Base-by-base conservation (phyloP, 2,888 invertebrate genomes). In the Amphimallon solstitiale region DNA sequence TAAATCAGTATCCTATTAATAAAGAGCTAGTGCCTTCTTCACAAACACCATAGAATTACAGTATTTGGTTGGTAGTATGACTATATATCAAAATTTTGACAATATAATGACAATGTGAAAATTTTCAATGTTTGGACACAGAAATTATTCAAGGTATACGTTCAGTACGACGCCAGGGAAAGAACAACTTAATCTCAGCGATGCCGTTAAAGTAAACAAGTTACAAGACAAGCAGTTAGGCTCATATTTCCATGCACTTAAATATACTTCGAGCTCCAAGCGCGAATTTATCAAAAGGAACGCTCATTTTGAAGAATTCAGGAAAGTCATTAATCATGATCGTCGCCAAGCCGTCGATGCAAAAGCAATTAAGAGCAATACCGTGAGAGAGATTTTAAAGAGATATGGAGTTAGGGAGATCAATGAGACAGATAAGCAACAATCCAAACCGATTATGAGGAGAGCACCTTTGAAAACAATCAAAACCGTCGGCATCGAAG, bases 271-370 rank as follows among this genome's bases (percentile, higher is more conserved):
- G 10, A 65, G 35, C 46, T 49, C 52, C 6, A 56, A 63, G 19
- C 59, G 66, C 17, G 73, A 73, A 43, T 12, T 67, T 3, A 17
- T 60, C 9, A 54, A 67, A 7, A 40, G 66, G n/a, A 68, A 67
- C 4, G 61, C 66, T 4, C 72, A 73, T 51, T 74, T 67, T 43
- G 67, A 70, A 12, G 70, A 72, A 34, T 73, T 72, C 40, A 62
- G 63, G 54, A 68, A 60, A 60, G 52, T 19, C 7, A 45, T 17
- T 38, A 56, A 1, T 29, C 29, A 29, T 5, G 29, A 29, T 9
- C 5, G 9, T 7, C 29, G 5, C 5, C 2, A 23, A 7, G 5
- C 29, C 37, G 52, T 19, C 10, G 40, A 15, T 38, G 51, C 10
- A 14, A 35, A 12, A 52, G 54, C 14, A 45, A 17, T 9, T 38